Base-by-base conservation (phyloP, 2,888 invertebrate species). In the Cerastis rubricosa region DNA sequence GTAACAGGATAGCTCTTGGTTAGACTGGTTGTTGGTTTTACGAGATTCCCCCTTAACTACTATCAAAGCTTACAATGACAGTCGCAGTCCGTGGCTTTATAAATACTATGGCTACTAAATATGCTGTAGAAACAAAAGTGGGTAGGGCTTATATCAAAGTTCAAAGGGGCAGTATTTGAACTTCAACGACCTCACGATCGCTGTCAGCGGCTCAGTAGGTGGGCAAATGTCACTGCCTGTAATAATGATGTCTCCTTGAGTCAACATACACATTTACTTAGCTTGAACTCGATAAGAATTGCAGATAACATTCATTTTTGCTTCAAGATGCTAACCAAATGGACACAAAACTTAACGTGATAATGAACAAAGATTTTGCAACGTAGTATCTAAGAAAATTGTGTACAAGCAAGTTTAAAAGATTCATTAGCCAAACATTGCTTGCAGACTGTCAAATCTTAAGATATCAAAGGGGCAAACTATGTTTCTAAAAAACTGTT, bases 111-210 rank as follows among this genome's bases (percentile, higher is more conserved):
- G 19, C 2, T 6, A 22, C 9, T 7, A 12, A 35, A 25, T 17
- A 40, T 25, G 9, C 8, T 11, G 22, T 43, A 59, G 22, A 57
- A 59, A n/a, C 9, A 45, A 54, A n/a, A 61, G 1, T 29, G 4
- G 2, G 1, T n/a, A 11, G 11, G 14, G 1, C 7, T 45, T 5
- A 25, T 0, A 4, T 43, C 25, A 35, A 57, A 74, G 57, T 65
- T 80, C 17, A 71, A 70, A 76, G 2, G 22, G 54, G 22, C 25
- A 75, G 9, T 47, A 57, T 72, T 82, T 82, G 57, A 72, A 68
- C 51, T n/a, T 29, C 6, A 51, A 29, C 12, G 29, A 66, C 19
- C 29, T 75, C 35, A 69, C 29, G 57, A 66, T 68, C 51, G 2
- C 5, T 54, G 59, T 69, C 64, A 43, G 14, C 19, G 11, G 19